These are phyloP conservation scores for Mamestra brassicae DNA, from an alignment of 2,888 invertebrate species.

Conservation along the genomic window DNA sequence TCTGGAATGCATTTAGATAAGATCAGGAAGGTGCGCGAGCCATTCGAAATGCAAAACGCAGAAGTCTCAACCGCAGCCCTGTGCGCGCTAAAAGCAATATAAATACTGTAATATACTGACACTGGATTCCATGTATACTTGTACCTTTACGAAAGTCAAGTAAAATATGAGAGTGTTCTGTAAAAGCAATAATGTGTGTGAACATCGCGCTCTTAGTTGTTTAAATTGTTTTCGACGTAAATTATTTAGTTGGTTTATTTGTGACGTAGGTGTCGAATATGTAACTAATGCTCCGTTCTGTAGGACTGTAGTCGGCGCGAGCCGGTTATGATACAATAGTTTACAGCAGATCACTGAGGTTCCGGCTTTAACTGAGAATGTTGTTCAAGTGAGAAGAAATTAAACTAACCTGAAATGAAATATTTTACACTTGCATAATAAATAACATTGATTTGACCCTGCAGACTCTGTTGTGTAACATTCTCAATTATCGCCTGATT, in stretches of 20 bases:
- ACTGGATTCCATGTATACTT: slow-evolving; percentile 5
- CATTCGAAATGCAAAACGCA: slow-evolving; percentile 8
- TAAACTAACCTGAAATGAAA: background rate
- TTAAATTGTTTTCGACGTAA: slow-evolving; percentile 61
- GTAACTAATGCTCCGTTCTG: slow-evolving; percentile 53
- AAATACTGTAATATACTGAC: slow-evolving; percentile 6
- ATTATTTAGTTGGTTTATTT: slow-evolving; percentile 65
- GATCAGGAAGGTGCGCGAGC: background rate
- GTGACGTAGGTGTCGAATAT: slow-evolving; percentile 57
- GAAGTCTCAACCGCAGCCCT: background rate
- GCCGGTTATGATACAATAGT: slow-evolving; percentile 60
- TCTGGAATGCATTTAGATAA: background rate
- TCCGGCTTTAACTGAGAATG: slow-evolving; percentile 44
- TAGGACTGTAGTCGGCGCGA: slow-evolving; percentile 56
- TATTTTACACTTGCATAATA: background rate
- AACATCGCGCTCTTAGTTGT: slow-evolving; percentile 52
- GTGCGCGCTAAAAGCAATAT: slow-evolving; percentile 13
- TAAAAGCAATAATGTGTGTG: slow-evolving; percentile 44
- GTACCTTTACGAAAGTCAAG: slow-evolving; percentile 10
- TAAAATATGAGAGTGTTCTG: slow-evolving; percentile 63
- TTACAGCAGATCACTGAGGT: slow-evolving; percentile 55
- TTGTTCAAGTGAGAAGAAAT: background rate
- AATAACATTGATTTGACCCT: background rate
- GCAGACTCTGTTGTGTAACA: slow-evolving; percentile 10
- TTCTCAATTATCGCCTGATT: slow-evolving; percentile 25